Evolutionary conservation across 2,797 vertebrate genomes (phyloP).

Genomic region (Sylvilagus floridanus): DNA sequence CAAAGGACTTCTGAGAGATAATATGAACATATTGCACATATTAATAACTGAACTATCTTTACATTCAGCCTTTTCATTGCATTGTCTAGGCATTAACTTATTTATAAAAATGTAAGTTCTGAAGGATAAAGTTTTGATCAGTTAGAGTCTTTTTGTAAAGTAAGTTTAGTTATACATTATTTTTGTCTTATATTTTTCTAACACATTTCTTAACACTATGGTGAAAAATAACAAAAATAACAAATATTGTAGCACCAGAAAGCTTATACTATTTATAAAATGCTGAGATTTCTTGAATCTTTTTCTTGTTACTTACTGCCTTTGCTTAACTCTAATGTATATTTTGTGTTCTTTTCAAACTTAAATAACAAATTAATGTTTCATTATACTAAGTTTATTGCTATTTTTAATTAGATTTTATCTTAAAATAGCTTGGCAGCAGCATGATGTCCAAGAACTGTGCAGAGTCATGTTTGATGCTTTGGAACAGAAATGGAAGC

Average conservation of each 20-base stretch:
- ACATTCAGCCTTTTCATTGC: conserved; percentile 33
- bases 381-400: conserved; percentile 25
- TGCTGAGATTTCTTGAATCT: conserved; percentile 4
- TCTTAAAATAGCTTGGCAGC: conserved; percentile 95
- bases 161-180: background rate
- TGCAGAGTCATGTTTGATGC: conserved; percentile 99
- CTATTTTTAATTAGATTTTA: conserved; percentile 78
- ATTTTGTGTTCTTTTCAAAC: conserved; percentile 59
- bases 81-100: conserved; percentile 46
- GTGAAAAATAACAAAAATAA: conserved; percentile 43
- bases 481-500: conserved; percentile 99
- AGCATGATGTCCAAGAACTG: conserved; percentile 98
- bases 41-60: conserved; percentile 17
- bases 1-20: conserved; percentile 38
- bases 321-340: conserved; percentile 2
- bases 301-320: background rate
- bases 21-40: background rate
- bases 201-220: background rate
- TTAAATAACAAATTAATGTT: conserved; percentile 59
- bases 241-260: conserved; percentile 1
- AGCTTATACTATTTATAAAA: conserved; percentile 42
- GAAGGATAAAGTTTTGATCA: conserved; percentile 23
- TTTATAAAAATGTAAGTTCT: conserved; percentile 49
- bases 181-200: conserved; percentile 43
- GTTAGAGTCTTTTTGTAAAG: conserved; percentile 23